Conservation (phyloP, 2,888 invertebrate species). For the Oscheius myriophilus region DNA sequence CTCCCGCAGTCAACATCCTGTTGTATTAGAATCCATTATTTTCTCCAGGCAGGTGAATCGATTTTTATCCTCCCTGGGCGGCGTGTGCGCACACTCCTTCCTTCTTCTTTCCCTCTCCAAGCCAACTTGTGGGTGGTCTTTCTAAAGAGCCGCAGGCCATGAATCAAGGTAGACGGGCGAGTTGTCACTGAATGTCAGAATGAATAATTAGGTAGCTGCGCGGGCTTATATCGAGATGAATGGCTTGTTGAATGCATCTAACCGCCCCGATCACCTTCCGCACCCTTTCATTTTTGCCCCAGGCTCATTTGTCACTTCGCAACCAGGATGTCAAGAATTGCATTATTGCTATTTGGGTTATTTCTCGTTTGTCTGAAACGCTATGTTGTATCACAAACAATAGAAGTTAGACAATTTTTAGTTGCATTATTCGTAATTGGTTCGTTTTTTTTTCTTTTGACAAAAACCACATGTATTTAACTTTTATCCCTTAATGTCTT, state of each 20-base stretch:
- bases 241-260: slow-evolving; percentile 29
- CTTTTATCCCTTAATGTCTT: no score
- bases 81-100: slow-evolving; percentile 18
- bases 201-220: slow-evolving; percentile 29
- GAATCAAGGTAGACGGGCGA: slow-evolving; percentile 18
- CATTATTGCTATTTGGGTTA: no score
- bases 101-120: slow-evolving; percentile 5
- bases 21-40: slow-evolving; percentile 11
- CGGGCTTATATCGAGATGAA: slow-evolving; percentile 31
- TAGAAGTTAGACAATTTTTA: no score
- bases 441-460: no score
- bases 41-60: slow-evolving; percentile 29
- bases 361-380: no score
- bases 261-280: background rate
- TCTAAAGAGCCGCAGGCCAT: background rate
- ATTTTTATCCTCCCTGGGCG: slow-evolving; percentile 28
- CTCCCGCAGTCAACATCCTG: background rate
- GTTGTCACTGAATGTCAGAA: slow-evolving; percentile 29
- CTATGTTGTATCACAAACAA: no score
- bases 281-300: background rate
- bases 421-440: no score
- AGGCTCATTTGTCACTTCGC: no score
- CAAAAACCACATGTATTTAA: no score
- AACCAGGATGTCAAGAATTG: no score
- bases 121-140: slow-evolving; percentile 1